Base-by-base conservation (phyloP, 2,888 invertebrate species). In the Lagria hirta region DNA sequence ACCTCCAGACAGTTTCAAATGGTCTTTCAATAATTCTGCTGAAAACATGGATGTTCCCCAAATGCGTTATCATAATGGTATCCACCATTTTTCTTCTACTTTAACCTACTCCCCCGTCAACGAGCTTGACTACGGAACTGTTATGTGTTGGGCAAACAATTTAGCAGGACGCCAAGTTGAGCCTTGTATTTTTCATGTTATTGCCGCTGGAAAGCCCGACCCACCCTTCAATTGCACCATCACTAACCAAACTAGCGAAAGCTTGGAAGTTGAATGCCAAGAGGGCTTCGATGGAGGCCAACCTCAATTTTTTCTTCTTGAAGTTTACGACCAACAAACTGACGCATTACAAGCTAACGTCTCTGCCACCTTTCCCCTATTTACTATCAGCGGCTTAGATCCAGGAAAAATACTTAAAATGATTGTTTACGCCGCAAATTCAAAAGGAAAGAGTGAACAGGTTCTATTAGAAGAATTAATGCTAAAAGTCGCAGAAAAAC, bases 1-100 rank as follows among this genome's bases (percentile, higher is more conserved):
- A 8, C 79, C 83, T 1, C 89, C 88, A 1, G 84, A 85, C 62
- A 84, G 80, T 62, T 92, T 90, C 71, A 85, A 85, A 60, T 92
- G 92, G 92, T 83, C 84, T 15, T 87, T 93, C 69, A 94, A 94
- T 75, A 92, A 90, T 73, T 88, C 90, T 21, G 83, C 87, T 53
- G 88, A 89, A 66, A 83, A 83, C 56, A 77, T 82, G 49, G 88
- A 90, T 62, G 82, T 91, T 64, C 80, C 84, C 22, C 79, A 79
- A 56, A 77, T 78, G 57, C 82, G 85, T 54, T 87, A 81, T 69
- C 74, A 75, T 11, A 67, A 76, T 8, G 76, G 75, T 33, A 62
- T 74, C 2, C 68, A 71, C 13, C 77, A 68, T 18, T 71, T 80
- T 43, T 75, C 76, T 43, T 88, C 83, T 29, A 82, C 84, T 4